Conservation (phyloP, 2,797 vertebrate genomes). For the Mastacembelus armatus region DNA sequence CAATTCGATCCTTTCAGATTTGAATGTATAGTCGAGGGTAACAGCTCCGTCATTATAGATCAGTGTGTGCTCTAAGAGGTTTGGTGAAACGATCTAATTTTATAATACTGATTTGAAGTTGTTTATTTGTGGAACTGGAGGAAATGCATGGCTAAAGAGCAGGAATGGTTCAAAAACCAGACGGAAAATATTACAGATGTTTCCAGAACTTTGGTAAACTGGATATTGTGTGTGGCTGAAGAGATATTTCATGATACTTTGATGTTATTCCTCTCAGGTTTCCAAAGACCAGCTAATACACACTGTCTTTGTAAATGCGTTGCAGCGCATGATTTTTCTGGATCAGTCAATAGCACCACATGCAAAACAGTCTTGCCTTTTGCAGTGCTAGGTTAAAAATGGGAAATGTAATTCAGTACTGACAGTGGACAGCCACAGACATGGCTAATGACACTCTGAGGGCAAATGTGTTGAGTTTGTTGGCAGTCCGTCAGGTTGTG, state of each 20-base stretch:
- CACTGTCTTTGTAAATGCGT: neutral
- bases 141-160: neutral
- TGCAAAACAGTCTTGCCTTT: constrained; percentile 1
- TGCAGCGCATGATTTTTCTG: neutral
- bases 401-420: constrained; percentile 10
- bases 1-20: neutral
- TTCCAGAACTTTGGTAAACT: constrained; percentile 17
- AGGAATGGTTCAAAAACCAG: neutral
- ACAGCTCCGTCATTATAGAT: neutral
- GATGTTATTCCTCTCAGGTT: constrained; percentile 1
- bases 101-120: neutral
- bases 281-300: neutral
- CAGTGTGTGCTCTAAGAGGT: neutral
- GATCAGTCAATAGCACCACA: neutral
- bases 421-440: neutral
- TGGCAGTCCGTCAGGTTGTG: constrained; percentile 4
- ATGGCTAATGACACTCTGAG: neutral
- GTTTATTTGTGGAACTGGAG: neutral
- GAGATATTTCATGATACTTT: too few relatives aligned
- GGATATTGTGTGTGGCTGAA: neutral
- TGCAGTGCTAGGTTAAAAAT: constrained; percentile 3
- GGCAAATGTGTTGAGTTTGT: neutral
- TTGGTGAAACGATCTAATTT: neutral
- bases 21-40: neutral
- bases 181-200: constrained; percentile 25